Base-by-base conservation (phyloP, 2,797 vertebrate genomes). In the Toxotes lorentzi region DNA sequence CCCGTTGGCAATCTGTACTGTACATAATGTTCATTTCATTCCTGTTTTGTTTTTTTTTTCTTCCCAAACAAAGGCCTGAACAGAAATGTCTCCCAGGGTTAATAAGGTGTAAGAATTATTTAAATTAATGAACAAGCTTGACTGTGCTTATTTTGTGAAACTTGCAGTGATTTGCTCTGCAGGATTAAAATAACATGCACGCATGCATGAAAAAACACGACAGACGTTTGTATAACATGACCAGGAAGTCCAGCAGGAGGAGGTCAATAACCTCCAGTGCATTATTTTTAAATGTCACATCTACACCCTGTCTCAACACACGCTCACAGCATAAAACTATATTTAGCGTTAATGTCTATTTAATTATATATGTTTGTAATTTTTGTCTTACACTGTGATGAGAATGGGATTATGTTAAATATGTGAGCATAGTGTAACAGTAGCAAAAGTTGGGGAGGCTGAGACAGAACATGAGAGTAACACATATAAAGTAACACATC, bases 191-290 rank as follows among this genome's bases (percentile, higher is more conserved):
- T 17, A 24, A 11, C 9, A 11, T 40, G 10, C 8, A 41, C 40
- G n/a, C n/a, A n/a, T n/a, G n/a, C n/a, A n/a, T 32, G 14, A 68
- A 58, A 32, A 43, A 27, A 27, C 9, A 27, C 0, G 17, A 24
- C 17, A 45, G 8, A 21, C 4, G 24, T 58, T 4, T 72, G 23
- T 4, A 1, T n/a, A 54, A 34, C n/a, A 35, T 11, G 66, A 48
- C 16, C 53, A 69, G 63, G 79, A 73, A 81, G 27, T 41, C 0
- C 0, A 40, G 56, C 38, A 57, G 21, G 21, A 40, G 7, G 45
- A 69, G 82, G 77, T 47, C 77, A 79, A 64, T 34, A 34, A 83
- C 82, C 79, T 75, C 47, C 1, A 0, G 84, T 43, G 7, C 80
- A 68, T 2, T 32, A 5, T 1, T 17, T 35, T 24, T 56, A 7